Evolutionary conservation across 2,888 invertebrate genomes (phyloP).

Genomic region (Mayetiola destructor): DNA sequence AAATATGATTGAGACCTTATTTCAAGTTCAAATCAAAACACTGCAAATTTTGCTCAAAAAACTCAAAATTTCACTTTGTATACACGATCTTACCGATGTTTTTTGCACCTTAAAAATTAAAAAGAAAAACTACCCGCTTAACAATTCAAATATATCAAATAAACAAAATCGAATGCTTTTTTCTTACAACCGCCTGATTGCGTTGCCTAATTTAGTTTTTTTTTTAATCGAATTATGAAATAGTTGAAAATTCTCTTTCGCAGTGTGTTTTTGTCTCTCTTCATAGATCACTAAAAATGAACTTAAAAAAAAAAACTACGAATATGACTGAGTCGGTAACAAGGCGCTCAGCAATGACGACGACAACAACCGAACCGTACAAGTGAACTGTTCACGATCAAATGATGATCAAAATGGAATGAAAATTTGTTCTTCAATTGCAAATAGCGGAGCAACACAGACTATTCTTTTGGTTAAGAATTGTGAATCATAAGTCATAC

Average conservation of each 20-base stretch:
- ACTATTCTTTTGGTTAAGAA: constrained; percentile 7
- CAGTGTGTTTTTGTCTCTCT: neutral
- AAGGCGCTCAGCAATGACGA: neutral
- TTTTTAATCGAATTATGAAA: neutral
- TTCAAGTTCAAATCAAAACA: too few relatives aligned
- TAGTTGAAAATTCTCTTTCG: neutral
- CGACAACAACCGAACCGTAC: constrained; percentile 1
- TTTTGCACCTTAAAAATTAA: too few relatives aligned
- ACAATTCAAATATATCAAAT: neutral
- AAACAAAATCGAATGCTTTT: neutral
- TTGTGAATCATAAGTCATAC: too few relatives aligned
- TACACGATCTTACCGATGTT: too few relatives aligned
- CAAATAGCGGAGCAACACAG: neutral
- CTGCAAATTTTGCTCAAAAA: too few relatives aligned
- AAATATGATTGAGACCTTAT: too few relatives aligned
- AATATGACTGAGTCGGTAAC: too few relatives aligned
- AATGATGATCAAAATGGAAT: too few relatives aligned
- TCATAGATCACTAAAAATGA: neutral
- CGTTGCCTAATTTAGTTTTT: neutral
- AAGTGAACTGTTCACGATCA: constrained; percentile 5
- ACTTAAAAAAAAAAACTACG: neutral
- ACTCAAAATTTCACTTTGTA: too few relatives aligned
- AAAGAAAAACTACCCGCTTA: neutral
- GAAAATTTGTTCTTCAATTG: too few relatives aligned
- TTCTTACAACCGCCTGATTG: neutral